Evolutionary conservation across 2,888 invertebrate species (phyloP).

Genomic region (Gerris lacustris): DNA sequence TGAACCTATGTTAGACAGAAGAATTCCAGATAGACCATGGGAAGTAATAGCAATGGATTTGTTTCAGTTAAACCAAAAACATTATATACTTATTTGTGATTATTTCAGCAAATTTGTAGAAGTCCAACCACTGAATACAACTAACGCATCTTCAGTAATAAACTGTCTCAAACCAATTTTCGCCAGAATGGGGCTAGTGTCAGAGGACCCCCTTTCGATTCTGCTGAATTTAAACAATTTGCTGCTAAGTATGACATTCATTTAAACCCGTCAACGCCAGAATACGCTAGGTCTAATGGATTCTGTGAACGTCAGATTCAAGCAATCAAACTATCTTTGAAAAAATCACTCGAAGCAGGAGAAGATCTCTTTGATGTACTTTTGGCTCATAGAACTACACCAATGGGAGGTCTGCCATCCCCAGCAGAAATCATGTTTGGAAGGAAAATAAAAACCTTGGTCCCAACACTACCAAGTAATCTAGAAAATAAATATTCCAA

Average conservation of each 20-base stretch:
- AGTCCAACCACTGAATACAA: neutral
- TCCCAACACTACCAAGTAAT: neutral
- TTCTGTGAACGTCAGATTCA: neutral
- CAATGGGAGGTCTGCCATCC: neutral
- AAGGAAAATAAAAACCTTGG: neutral
- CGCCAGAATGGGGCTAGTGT: neutral
- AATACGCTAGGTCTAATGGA: slow-evolving; percentile 5
- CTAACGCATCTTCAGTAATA: neutral
- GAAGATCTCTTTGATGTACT: neutral
- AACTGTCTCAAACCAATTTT: neutral
- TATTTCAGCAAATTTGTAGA: slow-evolving; percentile 6
- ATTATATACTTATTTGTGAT: slow-evolving; percentile 4
- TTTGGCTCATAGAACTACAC: slow-evolving; percentile 7
- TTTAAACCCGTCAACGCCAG: neutral
- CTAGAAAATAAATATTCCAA: neutral
- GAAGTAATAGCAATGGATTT: neutral
- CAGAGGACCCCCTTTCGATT: slow-evolving; percentile 9
- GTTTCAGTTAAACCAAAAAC: slow-evolving; percentile 4
- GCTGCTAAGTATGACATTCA: neutral
- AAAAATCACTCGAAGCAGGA: slow-evolving; percentile 5
- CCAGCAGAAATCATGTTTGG: neutral
- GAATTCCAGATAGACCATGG: slow-evolving; percentile 7
- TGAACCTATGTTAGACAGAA: neutral
- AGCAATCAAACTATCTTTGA: slow-evolving; percentile 6
- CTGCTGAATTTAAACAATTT: slow-evolving; percentile 8